Conservation (phyloP, 2,113 vertebrate species). For the Python bivittatus region DNA sequence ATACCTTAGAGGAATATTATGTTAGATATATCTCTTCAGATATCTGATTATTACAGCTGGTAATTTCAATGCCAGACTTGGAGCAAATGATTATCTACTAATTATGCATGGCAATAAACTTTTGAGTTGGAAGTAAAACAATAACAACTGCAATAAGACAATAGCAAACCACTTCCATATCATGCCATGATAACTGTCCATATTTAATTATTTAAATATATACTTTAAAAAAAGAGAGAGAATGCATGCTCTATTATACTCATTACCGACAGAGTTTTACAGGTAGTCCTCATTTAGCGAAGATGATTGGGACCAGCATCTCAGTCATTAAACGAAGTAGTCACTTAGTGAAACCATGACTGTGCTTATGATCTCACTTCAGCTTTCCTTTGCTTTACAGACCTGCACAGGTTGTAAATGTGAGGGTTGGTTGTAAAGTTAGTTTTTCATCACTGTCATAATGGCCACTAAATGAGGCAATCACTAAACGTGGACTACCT, state of each 20-base stretch:
- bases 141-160: background rate
- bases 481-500: background rate
- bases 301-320: background rate
- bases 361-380: background rate
- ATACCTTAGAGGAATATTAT: too few relatives aligned
- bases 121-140: background rate
- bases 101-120: background rate
- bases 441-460: background rate
- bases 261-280: background rate
- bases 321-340: background rate
- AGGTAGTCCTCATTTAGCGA: background rate
- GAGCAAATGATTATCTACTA: background rate
- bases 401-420: background rate
- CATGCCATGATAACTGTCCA: background rate
- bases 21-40: too few relatives aligned
- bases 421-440: background rate
- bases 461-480: background rate
- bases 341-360: background rate
- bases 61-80: background rate
- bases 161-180: background rate
- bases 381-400: background rate
- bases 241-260: too few relatives aligned
- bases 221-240: too few relatives aligned
- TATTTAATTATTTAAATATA: too few relatives aligned
- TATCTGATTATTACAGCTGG: too few relatives aligned